phyloP scores from a whole-genome alignment of 2,797 vertebrate species.

The Enteromius paludinosus region DNA sequence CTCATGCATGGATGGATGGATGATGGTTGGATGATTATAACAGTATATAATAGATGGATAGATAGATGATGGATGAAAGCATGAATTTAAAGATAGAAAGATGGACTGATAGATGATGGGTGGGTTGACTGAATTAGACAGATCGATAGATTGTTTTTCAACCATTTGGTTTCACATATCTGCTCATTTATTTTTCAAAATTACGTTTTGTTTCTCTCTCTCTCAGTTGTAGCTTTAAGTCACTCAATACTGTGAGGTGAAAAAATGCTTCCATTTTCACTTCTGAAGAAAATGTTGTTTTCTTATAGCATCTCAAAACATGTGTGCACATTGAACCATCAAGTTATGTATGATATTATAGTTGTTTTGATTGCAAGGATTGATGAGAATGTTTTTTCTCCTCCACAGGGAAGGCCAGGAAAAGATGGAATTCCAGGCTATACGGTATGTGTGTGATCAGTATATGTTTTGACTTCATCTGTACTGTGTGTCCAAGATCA shows the following conservation, averaged over 20 bases:
- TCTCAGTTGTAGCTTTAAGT: not conserved
- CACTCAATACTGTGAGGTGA: not conserved
- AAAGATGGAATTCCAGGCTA: constrained; percentile 94
- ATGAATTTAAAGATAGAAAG: not conserved
- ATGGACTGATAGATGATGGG: not conserved
- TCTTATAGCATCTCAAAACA: constrained; percentile 6
- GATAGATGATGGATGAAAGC: not conserved
- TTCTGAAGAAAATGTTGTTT: not conserved
- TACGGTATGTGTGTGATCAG: constrained; percentile 81
- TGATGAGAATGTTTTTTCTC: constrained; percentile 69
- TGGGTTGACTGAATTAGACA: not conserved
- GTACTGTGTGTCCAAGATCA: not conserved
- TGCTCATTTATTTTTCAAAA: not conserved
- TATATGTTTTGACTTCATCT: not conserved
- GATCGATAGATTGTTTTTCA: not conserved
- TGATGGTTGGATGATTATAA: too few species aligned
- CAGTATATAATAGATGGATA: too few species aligned
- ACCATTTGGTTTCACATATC: not conserved
- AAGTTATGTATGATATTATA: constrained; percentile 67
- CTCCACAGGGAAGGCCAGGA: constrained; percentile 89
- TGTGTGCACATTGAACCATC: not conserved
- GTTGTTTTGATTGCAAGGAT: constrained; percentile 72
- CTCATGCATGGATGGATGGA: too few species aligned
- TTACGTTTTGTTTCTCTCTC: not conserved
- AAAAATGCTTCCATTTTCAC: not conserved